Percentiles rank a stretch among this genome's conserved stretches.
These are phyloP conservation scores for Chaetogeoica ovagalla DNA, from an alignment of 2,888 invertebrate species.

Conservation along the genomic window DNA sequence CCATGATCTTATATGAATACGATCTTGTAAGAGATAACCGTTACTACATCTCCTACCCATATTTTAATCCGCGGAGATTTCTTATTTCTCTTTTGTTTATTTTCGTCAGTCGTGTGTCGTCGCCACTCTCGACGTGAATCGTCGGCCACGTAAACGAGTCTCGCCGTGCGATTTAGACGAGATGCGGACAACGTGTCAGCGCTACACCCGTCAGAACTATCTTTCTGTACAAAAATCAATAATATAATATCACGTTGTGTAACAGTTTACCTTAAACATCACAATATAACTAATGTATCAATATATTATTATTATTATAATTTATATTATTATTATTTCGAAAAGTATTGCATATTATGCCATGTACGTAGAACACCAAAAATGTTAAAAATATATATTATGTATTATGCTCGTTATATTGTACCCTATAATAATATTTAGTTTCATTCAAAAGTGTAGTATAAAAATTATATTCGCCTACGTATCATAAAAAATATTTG, in stretches of 20 bases:
- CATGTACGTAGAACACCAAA: conserved; percentile 33
- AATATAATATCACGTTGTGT: conserved; percentile 12
- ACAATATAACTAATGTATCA: too few species aligned
- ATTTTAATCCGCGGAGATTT: neutral
- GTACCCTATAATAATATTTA: conserved; percentile 19
- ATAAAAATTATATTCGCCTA: conserved; percentile 24
- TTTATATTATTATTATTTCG: too few species aligned
- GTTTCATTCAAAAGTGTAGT: conserved; percentile 34
- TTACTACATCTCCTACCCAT: too few species aligned
- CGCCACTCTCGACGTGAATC: neutral
- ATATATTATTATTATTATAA: too few species aligned
- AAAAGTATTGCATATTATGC: neutral
- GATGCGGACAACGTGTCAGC: conserved; percentile 34
- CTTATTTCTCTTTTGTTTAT: neutral
- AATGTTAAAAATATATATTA: neutral
- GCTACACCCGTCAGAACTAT: conserved; percentile 39
- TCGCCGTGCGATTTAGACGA: conserved; percentile 42
- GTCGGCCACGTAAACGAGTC: neutral
- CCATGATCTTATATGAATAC: neutral
- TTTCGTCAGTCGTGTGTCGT: neutral
- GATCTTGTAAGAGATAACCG: neutral
- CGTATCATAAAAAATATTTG: conserved; percentile 13
- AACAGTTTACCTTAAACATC: conserved; percentile 11
- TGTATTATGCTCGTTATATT: conserved; percentile 25
- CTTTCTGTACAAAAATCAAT: conserved; percentile 21